These are phyloP conservation scores for Arnoldichthys spilopterus DNA, from an alignment of 2,797 vertebrate species.

Conservation along the genomic window DNA sequence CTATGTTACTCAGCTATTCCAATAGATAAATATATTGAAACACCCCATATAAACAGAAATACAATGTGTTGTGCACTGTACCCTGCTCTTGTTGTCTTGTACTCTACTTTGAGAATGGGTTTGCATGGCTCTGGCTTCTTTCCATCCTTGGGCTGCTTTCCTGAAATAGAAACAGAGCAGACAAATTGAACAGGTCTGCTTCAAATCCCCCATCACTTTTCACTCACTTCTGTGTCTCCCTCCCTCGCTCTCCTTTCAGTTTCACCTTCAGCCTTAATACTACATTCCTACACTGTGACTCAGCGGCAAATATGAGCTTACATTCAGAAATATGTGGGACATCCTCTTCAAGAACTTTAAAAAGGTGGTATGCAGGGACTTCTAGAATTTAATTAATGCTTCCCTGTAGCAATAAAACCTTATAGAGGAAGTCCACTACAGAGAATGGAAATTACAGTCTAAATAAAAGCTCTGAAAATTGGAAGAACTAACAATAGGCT, in stretches of 20 bases:
- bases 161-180: constrained; percentile 78
- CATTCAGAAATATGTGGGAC: not conserved
- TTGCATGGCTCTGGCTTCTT: constrained; percentile 99
- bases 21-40: not conserved
- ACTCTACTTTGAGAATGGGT: constrained; percentile 99
- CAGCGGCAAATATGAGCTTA: constrained; percentile 1
- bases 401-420: not conserved
- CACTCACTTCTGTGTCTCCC: not conserved
- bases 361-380: not conserved
- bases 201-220: constrained; percentile 12
- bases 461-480: not conserved
- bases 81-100: constrained; percentile 96
- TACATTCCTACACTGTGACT: not conserved
- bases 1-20: not conserved
- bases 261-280: constrained; percentile 38
- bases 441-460: not conserved
- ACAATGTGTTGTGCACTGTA: constrained; percentile 67
- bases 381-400: not conserved
- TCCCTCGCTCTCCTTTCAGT: constrained; percentile 49
- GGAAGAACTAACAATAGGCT: not conserved
- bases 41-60: not conserved
- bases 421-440: not conserved
- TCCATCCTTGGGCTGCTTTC: constrained; percentile 98
- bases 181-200: constrained; percentile 21
- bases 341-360: not conserved